Conservation (phyloP, 92 coral and sea anemone species). For the Actinernus sp. region DNA sequence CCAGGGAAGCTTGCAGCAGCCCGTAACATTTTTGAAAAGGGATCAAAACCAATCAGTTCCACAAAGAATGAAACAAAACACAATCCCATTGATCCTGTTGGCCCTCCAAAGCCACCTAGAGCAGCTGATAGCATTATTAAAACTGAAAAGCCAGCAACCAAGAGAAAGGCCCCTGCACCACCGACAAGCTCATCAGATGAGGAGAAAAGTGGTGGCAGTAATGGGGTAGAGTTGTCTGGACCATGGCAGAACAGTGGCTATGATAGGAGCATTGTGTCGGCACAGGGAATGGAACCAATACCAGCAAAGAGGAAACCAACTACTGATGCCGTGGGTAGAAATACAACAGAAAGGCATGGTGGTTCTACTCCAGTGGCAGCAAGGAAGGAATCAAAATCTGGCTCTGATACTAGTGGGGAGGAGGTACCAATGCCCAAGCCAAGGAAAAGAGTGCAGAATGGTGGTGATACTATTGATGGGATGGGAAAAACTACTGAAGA, state of each 20-base stretch:
- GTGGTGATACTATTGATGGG: constrained; percentile 11
- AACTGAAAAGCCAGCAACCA: constrained; percentile 25
- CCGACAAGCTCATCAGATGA: constrained; percentile 34
- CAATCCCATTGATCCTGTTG: constrained; percentile 6
- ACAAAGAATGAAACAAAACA: background rate
- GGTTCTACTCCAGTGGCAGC: constrained; percentile 40
- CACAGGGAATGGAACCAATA: background rate
- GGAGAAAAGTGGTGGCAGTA: background rate
- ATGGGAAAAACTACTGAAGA: background rate
- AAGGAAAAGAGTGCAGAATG: constrained; percentile 20
- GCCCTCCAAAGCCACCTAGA: constrained; percentile 89
- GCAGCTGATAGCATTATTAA: constrained; percentile 1
- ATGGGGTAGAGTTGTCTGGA: too few relatives aligned
- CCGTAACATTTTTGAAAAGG: constrained; percentile 71
- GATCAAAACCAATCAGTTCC: background rate
- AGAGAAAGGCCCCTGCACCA: constrained; percentile 82
- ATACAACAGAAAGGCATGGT: background rate
- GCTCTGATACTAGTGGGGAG: constrained; percentile 1
- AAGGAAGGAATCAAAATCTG: background rate
- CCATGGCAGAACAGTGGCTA: background rate
- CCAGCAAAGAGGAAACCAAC: background rate
- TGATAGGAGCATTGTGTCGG: background rate
- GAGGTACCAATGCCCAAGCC: constrained; percentile 59
- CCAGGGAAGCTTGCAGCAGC: constrained; percentile 73
- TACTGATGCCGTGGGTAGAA: background rate